Evolutionary conservation across 1,140 invertebrate species (phyloP), one percentile per base, ranked within the genome.

Genomic region (Drosophila sp.): DNA sequence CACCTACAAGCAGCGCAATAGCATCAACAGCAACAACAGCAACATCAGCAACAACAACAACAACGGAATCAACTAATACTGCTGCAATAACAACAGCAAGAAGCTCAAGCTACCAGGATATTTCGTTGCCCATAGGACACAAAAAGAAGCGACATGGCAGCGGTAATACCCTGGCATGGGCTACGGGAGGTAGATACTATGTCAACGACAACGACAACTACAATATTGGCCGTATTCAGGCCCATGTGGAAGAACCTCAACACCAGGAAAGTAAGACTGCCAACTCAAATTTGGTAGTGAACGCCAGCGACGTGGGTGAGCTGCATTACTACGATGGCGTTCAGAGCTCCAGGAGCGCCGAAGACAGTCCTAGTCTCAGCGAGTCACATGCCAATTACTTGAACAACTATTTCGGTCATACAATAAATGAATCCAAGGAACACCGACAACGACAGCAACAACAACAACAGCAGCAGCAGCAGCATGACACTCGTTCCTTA

Each of bases 131-230:
- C 48, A 72, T 83, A 29, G 76, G 67, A 41, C 80, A 45, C 66
- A 83, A 83, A 40, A 67, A 72, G 16, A 83, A 83, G 50, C 76
- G 78, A 11, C 78, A 78, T 34, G 78, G 78, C 27, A 78, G 41
- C 66, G 7, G 11, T 14, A 50, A 45, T 40, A 25, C 16, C 25
- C 46, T 36, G 50, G 29, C 18, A 36, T 56, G 38, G 56, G 7
- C 18, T n/a, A 21, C 48, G 16, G 7, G 9, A 7, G 34, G 40
- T 16, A 70, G 61, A 54, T 67, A 67, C 58, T 69, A 80, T 40
- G 72, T 32, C 7, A 58, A 72, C n/a, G 16, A 54, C 11, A 63
- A 25, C 50, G 21, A 21, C 21, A 21, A 21, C 1, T 75, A 84
- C 8, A 63, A 64, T 14, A 46, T 69, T 7, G 76, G 72, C 41